Evolutionary conservation across 2,797 vertebrate genomes (phyloP), one percentile per base, ranked within the genome.

Genomic region (Antennarius maculatus): DNA sequence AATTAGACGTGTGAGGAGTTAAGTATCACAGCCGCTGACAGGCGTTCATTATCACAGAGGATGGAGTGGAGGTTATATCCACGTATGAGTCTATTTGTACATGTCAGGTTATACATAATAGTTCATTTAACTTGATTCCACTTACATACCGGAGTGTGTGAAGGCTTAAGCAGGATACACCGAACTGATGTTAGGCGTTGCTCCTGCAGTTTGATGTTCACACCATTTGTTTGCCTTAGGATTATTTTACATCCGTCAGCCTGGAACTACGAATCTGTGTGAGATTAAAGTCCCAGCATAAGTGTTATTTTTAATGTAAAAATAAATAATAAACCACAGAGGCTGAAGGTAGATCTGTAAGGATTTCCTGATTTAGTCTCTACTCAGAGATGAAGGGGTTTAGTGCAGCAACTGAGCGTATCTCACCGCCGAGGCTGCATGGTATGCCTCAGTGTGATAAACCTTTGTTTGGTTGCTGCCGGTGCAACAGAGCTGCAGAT

Each of bases 241-340:
- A 61, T 66, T 49, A 70, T 61, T 81, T 82, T 65, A 76, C 54
- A 54, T 66, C 34, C 8, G 23, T 12, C 23, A 4, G n/a, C 52
- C 34, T 13, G 7, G 28, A 16, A 64, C 11, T 69, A 18, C 62
- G 16, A 58, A 61, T 62, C 54, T 39, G 42, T 52, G 42, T 13
- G 5, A 27, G 27, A 52, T 29, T 52, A 61, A 75, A 18, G 49
- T 66, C 60, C 58, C 54, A n/a, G 58, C 42, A 34, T 52, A 68
- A 53, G 56, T 52, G 77, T 80, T 84, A 84, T 88, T 80, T 73
- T 69, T 69, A 77, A 76, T 71, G 66, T 66, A 62, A 74, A 39
- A 77, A 88, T 74, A 74, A 85, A 85, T 75, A 82, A 89, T 81
- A 58, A 77, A 86, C 43, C 15, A 54, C 50, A 17, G 42, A 52